Base-by-base conservation (phyloP, 2,888 invertebrate genomes). In the Xanthorhoe designata region DNA sequence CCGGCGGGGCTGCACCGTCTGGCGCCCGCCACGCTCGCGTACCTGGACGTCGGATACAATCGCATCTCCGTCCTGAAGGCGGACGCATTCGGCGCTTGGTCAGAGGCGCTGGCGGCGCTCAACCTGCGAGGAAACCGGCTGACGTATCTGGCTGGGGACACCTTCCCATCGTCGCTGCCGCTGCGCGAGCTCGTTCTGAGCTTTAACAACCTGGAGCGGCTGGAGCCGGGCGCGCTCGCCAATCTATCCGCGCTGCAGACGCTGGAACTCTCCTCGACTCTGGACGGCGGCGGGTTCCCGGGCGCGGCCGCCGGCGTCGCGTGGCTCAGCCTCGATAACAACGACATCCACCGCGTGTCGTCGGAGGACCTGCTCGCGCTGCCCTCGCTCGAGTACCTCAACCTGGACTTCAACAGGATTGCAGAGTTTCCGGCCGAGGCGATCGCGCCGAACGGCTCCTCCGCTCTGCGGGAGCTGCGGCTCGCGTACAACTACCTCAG, bases 281-380 rank as follows among this genome's bases (percentile, higher is more conserved):
- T 97, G 47, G 95, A 96, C 71, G 95, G 95, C 3, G 97, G 97
- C 64, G 94, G 95, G 71, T 95, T 96, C 69, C 96, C 96, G 0
- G 94, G 95, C 49, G 95, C 95, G 0, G 94, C 94, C 65, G 95
- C 95, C 1, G 92, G 90, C 2, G 94, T 98, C 0, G 94, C 96
- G 69, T 97, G 97, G 97, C 92, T 98, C 55, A 96, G 96, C 0
- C 85, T 97, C 74, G 98, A 98, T 83, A 97, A 97, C 86, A 97
- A 97, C 79, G 96, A 97, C 77, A 94, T 98, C 70, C 95, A 83
- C 58, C 73, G 76, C 60, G 74, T 89, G 32, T 94, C 96, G 1
- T 94, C 95, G 2, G 94, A 95, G n/a, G 95, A 96, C 1, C 94
- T 97, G 52, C 95, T 95, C 63, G 94, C 95, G 42, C 94, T 96